Base-by-base conservation (phyloP, 2,888 invertebrate species). In the Epinotia nisella region DNA sequence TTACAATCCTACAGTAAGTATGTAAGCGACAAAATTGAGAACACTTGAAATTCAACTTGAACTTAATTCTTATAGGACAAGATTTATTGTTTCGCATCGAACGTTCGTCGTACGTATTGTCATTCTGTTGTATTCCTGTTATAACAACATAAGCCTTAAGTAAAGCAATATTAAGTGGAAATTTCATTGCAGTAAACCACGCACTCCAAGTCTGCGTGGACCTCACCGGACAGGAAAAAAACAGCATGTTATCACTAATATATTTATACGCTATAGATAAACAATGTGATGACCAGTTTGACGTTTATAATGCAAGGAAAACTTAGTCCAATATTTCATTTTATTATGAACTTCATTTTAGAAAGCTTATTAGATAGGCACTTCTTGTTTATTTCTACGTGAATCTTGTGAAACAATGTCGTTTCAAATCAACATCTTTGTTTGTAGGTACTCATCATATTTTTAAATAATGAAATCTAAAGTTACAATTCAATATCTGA, bases 171-270 rank as follows among this genome's bases (percentile, higher is more conserved):
- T 61, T 15, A 61, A 61, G 41, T 19, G 41, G 15, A 61, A 61
- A 41, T 61, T 61, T 9, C 4, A 21, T 41, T 19, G 10, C 41
- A 15, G 21, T 21, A 1, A 41, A 4, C 19, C 11, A 41, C 41
- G 19, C 19, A 4, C 11, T 41, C 15, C 2, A 15, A 13, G 19
- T 9, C 4, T 19, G 24, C 19, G 19, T 39, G 60, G 19, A 13
- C 11, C 13, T 7, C 5, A 61, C 45, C 21, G 49, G 49, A 61
- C 61, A 61, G 45, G 61, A 35, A 61, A 61, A 45, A 61, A 35
- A 41, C 7, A 1, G 15, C 45, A 53, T 11, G 17, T 35, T 35
- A 35, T n/a, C 10, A 24, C 45, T 45, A n/a, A n/a, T 61, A 61
- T 21, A 35, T 35, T 35, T 35, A 35, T 41, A 15, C 3, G 2